Conservation (phyloP, 2,113 vertebrate species). For the Chlamydotis undulata region DNA sequence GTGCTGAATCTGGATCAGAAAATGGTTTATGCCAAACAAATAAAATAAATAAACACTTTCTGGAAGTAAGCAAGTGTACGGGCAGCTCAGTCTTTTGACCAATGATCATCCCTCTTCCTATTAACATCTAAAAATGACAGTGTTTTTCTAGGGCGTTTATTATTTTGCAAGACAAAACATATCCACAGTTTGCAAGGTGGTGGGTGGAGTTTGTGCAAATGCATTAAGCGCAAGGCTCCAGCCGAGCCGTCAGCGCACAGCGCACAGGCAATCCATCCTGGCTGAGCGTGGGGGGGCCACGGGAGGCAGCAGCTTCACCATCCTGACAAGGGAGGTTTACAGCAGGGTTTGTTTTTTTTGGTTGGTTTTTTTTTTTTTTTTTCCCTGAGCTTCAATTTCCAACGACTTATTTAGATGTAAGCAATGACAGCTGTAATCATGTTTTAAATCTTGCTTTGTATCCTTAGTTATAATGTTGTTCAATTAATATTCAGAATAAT, state of each 20-base stretch:
- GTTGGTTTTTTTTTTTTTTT: neutral
- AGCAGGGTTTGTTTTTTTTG: neutral
- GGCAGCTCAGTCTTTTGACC: neutral
- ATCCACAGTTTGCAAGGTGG: neutral
- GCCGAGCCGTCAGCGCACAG: neutral
- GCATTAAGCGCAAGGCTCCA: neutral
- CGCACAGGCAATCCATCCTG: neutral
- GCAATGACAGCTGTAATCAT: slow-evolving; percentile 79
- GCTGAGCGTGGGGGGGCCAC: rapidly evolving
- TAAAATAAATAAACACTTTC: neutral
- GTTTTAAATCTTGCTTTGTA: slow-evolving; percentile 82
- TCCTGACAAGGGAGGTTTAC: slow-evolving; percentile 44
- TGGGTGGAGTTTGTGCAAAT: neutral
- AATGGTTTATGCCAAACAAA: neutral
- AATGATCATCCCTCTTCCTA: neutral
- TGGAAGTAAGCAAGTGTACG: neutral
- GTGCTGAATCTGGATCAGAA: neutral
- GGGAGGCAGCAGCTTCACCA: neutral
- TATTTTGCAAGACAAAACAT: slow-evolving; percentile 20
- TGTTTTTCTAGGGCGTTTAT: neutral
- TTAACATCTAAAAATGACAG: neutral
- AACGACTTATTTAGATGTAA: slow-evolving; percentile 80
- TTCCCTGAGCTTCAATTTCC: slow-evolving; percentile 68
- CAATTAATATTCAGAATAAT: slow-evolving; percentile 86
- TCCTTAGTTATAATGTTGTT: slow-evolving; percentile 81